Conservation (phyloP, 2,797 vertebrate genomes). For the Enteromius argenteus region DNA sequence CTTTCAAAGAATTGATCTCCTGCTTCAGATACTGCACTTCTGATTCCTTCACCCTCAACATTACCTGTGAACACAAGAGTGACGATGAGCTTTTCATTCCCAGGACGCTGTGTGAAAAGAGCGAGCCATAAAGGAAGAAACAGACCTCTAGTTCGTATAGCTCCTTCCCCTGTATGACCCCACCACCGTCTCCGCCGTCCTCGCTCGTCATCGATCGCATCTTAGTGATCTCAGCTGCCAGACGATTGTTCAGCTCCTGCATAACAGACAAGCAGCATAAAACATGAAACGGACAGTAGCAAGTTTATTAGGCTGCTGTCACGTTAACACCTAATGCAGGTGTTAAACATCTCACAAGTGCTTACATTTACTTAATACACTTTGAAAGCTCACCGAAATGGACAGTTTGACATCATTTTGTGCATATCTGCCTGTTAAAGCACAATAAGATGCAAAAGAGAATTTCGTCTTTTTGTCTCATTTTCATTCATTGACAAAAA, state of each 20-base stretch:
- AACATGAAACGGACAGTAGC: not conserved
- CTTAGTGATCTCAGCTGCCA: slow-evolving; percentile 84
- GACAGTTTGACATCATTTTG: not conserved
- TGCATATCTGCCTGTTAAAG: not conserved
- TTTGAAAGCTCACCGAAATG: no score
- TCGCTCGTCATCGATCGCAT: slow-evolving; percentile 83
- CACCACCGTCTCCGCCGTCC: slow-evolving; percentile 70
- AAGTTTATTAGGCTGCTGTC: not conserved
- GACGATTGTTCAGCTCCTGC: slow-evolving; percentile 84
- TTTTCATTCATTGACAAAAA: not conserved
- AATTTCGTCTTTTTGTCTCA: not conserved
- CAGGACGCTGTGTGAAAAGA: not conserved
- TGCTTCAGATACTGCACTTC: slow-evolving; percentile 78
- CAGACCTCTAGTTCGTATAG: slow-evolving; percentile 83
- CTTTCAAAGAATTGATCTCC: slow-evolving; percentile 76
- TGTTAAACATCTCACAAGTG: not conserved
- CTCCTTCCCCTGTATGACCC: slow-evolving; percentile 80
- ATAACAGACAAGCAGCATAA: not conserved
- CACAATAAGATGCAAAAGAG: not conserved
- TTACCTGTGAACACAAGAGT: slow-evolving; percentile 62
- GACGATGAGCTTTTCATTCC: not conserved
- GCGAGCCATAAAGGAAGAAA: not conserved
- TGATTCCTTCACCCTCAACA: slow-evolving; percentile 76
- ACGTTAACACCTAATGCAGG: not conserved
- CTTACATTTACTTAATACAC: not conserved